A percentile compares a stretch with the other conserved stretches of the same genome.
These are phyloP conservation scores for Agapostemon virescens DNA, from an alignment of 2,888 invertebrate species.

Conservation along the genomic window DNA sequence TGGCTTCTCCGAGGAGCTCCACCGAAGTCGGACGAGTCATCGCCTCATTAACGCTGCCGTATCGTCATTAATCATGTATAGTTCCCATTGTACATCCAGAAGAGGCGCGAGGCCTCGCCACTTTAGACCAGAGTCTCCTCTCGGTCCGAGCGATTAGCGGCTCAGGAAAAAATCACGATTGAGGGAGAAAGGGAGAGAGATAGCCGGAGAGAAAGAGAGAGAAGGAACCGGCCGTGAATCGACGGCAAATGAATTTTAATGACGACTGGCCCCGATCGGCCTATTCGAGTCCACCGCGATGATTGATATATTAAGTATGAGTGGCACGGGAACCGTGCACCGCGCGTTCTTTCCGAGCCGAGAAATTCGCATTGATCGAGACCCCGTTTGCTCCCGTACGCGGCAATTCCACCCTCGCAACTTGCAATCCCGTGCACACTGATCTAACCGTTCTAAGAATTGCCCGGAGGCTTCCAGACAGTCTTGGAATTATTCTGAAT, in stretches of 20 bases:
- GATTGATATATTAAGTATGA: slow-evolving; percentile 72
- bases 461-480: background rate
- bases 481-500: background rate
- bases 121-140: slow-evolving; percentile 44
- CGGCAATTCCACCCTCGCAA: background rate
- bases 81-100: slow-evolving; percentile 59
- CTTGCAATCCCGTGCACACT: background rate
- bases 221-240: slow-evolving; percentile 68
- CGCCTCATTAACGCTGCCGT: slow-evolving; percentile 77
- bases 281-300: slow-evolving; percentile 64
- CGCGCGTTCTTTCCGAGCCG: slow-evolving; percentile 8
- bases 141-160: slow-evolving; percentile 43
- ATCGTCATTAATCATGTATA: slow-evolving; percentile 79
- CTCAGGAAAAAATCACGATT: slow-evolving; percentile 32
- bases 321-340: slow-evolving; percentile 14
- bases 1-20: slow-evolving; percentile 70
- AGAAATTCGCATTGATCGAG: slow-evolving; percentile 8
- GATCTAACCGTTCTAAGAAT: background rate
- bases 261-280: slow-evolving; percentile 68
- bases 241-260: slow-evolving; percentile 78
- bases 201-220: slow-evolving; percentile 12
- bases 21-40: slow-evolving; percentile 79
- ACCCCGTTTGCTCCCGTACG: slow-evolving; percentile 16
- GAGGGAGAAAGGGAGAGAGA: slow-evolving; percentile 2
- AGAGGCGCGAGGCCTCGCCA: slow-evolving; percentile 48